phyloP scores from a whole-genome alignment of 2,888 invertebrate genomes.

The Mechanitis mazaeus region DNA sequence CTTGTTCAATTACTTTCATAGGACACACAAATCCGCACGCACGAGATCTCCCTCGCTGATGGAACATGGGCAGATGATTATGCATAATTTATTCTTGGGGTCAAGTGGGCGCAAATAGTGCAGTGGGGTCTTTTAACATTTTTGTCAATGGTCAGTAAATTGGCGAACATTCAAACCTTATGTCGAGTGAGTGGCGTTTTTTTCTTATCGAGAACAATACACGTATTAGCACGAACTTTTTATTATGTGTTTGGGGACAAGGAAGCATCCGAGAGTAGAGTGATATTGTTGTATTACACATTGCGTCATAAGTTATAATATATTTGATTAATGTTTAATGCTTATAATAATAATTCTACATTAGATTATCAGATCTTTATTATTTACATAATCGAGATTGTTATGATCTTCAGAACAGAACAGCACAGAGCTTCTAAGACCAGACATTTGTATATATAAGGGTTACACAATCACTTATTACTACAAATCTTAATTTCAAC shows the following conservation, averaged over 20 bases:
- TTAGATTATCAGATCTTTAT: too few relatives aligned
- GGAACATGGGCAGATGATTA: slow-evolving; percentile 55
- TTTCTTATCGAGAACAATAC: slow-evolving; percentile 48
- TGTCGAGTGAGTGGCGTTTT: slow-evolving; percentile 52
- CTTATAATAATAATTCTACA: too few relatives aligned
- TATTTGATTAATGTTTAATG: too few relatives aligned
- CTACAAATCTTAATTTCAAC: too few relatives aligned
- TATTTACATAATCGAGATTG: too few relatives aligned
- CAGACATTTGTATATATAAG: too few relatives aligned
- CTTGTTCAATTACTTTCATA: not conserved
- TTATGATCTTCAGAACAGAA: too few relatives aligned
- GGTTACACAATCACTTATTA: too few relatives aligned
- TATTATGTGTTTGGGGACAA: slow-evolving; percentile 27
- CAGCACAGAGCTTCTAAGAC: too few relatives aligned
- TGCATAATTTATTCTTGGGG: slow-evolving; percentile 73
- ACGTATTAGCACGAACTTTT: slow-evolving; percentile 42
- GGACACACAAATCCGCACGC: slow-evolving; percentile 17
- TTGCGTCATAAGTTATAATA: too few relatives aligned
- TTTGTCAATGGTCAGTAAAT: slow-evolving; percentile 44
- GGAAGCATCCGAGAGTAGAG: not conserved
- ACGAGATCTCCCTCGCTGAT: slow-evolving; percentile 12
- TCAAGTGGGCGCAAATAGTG: slow-evolving; percentile 57
- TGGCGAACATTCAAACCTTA: slow-evolving; percentile 47
- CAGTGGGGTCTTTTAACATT: slow-evolving; percentile 35
- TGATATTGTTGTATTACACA: too few relatives aligned